A percentile compares a stretch with the other conserved stretches of the same genome.
These are phyloP conservation scores for Ceyx erithaca DNA, from an alignment of 2,797 vertebrate species.

Conservation along the genomic window DNA sequence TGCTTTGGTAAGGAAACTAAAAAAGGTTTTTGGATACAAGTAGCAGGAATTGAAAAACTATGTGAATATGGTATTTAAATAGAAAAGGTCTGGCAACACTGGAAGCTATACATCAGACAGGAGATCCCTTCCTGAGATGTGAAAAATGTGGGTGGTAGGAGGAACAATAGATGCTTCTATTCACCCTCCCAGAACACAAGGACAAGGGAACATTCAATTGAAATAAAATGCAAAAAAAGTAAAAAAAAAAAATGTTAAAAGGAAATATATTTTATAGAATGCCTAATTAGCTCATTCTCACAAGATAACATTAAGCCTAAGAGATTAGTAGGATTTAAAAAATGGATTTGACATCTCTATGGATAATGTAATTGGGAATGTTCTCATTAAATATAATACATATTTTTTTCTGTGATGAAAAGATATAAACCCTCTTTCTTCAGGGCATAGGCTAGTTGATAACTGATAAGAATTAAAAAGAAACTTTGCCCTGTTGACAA, in stretches of 20 bases:
- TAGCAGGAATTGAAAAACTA: not conserved
- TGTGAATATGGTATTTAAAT: not conserved
- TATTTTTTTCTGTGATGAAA: conserved; percentile 53
- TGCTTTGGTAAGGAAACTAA: not conserved
- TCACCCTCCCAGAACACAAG: not conserved
- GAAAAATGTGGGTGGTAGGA: not conserved
- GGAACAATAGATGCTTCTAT: not conserved
- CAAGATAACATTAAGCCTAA: conserved; percentile 49
- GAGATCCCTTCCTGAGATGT: not conserved
- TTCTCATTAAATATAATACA: conserved; percentile 49
- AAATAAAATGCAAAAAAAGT: conserved; percentile 15
- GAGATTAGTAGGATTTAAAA: conserved; percentile 68
- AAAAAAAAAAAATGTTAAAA: conserved; percentile 10
- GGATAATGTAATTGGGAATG: conserved; percentile 55
- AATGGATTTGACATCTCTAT: conserved; percentile 68
- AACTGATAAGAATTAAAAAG: conserved; percentile 46
- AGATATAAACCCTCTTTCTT: conserved; percentile 35
- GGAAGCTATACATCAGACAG: not conserved
- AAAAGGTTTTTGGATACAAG: not conserved
- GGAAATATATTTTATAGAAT: conserved; percentile 19
- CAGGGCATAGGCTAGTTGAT: not conserved
- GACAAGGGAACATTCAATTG: not conserved
- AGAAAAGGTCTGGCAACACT: not conserved
- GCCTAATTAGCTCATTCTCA: conserved; percentile 61
- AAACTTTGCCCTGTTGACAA: conserved; percentile 8